Evolutionary conservation across 2,888 invertebrate species (phyloP).

Genomic region (Julus scanicus): DNA sequence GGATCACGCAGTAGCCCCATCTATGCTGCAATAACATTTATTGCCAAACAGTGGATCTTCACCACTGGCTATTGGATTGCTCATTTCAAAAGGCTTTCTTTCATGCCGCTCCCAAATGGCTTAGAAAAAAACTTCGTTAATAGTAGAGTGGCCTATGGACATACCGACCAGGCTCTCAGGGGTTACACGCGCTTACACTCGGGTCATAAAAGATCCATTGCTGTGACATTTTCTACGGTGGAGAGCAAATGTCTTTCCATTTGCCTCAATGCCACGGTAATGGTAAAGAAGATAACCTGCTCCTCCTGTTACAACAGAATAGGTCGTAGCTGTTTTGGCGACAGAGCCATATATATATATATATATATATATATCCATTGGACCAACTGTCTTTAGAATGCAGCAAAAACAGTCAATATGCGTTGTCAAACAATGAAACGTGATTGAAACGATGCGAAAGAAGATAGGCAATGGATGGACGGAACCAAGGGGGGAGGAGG

Average conservation of each 20-base stretch:
- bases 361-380: neutral
- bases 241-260: conserved; percentile 33
- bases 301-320: neutral
- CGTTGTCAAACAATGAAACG: neutral
- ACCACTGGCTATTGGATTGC: conserved; percentile 28
- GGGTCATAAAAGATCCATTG: conserved; percentile 33
- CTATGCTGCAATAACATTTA: conserved; percentile 20
- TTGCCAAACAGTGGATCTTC: conserved; percentile 33
- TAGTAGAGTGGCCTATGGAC: conserved; percentile 33
- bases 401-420: neutral
- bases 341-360: neutral
- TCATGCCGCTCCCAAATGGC: conserved; percentile 28
- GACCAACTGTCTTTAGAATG: neutral
- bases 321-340: neutral
- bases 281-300: neutral
- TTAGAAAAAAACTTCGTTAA: conserved; percentile 21
- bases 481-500: no score
- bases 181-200: conserved; percentile 33
- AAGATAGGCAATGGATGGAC: no score
- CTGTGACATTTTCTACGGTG: conserved; percentile 20
- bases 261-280: conserved; percentile 14
- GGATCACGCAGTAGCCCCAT: conserved; percentile 25
- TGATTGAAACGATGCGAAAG: no score
- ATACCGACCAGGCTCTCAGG: conserved; percentile 26
- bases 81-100: conserved; percentile 28